Conservation (phyloP, 2,113 vertebrate species). For the Tychaedon coryphoeus region DNA sequence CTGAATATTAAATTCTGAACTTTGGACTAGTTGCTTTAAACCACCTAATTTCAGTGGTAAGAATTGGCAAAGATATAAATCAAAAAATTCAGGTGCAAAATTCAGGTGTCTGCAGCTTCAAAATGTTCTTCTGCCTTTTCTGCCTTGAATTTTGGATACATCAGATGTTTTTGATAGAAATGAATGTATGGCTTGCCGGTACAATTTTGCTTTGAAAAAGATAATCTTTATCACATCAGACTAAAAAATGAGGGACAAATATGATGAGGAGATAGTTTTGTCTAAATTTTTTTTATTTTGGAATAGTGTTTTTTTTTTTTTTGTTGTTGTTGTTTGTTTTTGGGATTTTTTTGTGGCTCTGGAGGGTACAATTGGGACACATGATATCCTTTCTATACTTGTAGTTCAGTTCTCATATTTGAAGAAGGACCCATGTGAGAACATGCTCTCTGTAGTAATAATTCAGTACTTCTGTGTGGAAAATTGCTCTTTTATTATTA, state of each 20-base stretch:
- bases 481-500: background rate
- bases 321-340: background rate
- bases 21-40: constrained; percentile 69
- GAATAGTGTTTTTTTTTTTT: background rate
- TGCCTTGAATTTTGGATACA: background rate
- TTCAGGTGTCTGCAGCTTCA: background rate
- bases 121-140: background rate
- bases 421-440: background rate
- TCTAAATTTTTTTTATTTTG: background rate
- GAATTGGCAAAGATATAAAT: constrained; percentile 58
- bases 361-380: background rate
- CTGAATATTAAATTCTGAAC: constrained; percentile 67
- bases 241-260: background rate
- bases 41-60: constrained; percentile 63
- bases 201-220: background rate
- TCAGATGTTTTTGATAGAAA: background rate
- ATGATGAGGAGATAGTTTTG: background rate
- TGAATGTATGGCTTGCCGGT: background rate
- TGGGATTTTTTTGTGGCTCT: background rate
- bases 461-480: background rate
- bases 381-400: background rate
- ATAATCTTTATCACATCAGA: background rate
- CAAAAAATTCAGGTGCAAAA: background rate
- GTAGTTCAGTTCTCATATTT: background rate
- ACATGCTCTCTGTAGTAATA: background rate